A percentile compares a stretch with the other conserved stretches of the same genome.
These are phyloP conservation scores for Rhabdornis inornatus DNA, from an alignment of 2,113 vertebrate genomes.

Conservation along the genomic window DNA sequence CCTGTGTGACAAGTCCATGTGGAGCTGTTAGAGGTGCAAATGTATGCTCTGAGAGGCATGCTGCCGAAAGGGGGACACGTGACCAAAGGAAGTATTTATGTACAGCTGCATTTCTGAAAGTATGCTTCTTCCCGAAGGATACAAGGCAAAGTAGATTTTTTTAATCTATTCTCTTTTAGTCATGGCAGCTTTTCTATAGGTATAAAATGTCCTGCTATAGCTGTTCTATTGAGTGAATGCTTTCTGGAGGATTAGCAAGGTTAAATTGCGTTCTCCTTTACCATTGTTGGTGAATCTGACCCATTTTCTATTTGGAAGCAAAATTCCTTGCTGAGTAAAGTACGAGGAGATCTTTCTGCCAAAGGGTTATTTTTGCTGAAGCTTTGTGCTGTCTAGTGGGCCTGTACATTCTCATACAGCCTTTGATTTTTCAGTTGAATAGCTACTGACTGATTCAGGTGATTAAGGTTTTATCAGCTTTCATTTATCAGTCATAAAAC, in stretches of 20 bases:
- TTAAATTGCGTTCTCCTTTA: neutral
- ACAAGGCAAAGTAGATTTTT: neutral
- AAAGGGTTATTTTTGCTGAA: neutral
- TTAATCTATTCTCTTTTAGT: neutral
- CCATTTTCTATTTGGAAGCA: neutral
- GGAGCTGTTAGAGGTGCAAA: neutral
- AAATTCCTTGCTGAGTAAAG: neutral
- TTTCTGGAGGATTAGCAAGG: neutral
- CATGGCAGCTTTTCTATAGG: neutral
- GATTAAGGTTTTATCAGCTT: neutral
- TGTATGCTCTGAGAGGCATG: neutral
- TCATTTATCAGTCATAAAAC: neutral
- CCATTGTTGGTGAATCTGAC: neutral
- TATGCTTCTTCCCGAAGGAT: neutral
- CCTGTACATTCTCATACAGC: neutral
- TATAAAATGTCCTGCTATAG: neutral
- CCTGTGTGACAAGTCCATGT: neutral
- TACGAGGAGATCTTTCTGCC: neutral
- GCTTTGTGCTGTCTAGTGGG: neutral
- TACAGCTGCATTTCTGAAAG: neutral
- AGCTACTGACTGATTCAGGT: neutral
- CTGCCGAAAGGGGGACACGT: neutral
- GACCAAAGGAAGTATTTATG: neutral
- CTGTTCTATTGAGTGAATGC: neutral
- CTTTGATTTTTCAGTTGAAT: neutral